Conservation (phyloP, 2,888 invertebrate genomes). For the Catotricha subobsoleta region DNA sequence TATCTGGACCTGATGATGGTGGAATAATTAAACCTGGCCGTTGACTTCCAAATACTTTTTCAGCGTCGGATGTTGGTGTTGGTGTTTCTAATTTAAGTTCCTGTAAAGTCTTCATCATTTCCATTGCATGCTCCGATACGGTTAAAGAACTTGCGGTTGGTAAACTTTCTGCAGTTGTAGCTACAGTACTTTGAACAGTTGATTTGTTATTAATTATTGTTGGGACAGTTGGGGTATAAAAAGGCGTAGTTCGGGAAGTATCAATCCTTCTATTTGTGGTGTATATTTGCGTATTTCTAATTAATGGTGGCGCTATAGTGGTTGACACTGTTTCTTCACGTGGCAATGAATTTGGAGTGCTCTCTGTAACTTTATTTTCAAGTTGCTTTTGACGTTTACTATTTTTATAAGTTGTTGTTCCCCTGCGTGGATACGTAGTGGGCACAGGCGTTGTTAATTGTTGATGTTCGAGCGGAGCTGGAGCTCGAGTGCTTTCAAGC, state of each 20-base stretch:
- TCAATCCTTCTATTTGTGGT: constrained; percentile 24
- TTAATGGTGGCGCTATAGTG: constrained; percentile 16
- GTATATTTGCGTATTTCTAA: constrained; percentile 17
- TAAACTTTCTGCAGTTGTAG: constrained; percentile 3
- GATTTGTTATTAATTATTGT: constrained; percentile 14
- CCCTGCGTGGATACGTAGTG: constrained; percentile 1
- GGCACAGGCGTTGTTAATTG: no score
- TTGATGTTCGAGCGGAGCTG: constrained; percentile 4
- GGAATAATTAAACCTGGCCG: constrained; percentile 47
- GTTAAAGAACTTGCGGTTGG: constrained; percentile 13
- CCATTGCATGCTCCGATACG: constrained; percentile 48
- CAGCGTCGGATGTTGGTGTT: constrained; percentile 27
- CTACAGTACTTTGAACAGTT: constrained; percentile 9
- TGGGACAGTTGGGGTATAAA: constrained; percentile 26
- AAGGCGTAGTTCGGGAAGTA: constrained; percentile 23
- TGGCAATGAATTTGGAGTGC: background rate
- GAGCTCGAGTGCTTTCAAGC: constrained; percentile 14
- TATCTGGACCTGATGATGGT: constrained; percentile 57
- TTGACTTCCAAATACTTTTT: constrained; percentile 23
- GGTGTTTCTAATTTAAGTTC: constrained; percentile 37
- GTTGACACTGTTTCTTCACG: background rate
- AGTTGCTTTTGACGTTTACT: background rate
- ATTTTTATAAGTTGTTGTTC: background rate
- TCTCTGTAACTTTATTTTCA: background rate
- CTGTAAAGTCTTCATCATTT: constrained; percentile 48